Evolutionary conservation across 2,797 vertebrate genomes (phyloP), one percentile per base, ranked within the genome.

Genomic region (Sarcophilus harrisii): DNA sequence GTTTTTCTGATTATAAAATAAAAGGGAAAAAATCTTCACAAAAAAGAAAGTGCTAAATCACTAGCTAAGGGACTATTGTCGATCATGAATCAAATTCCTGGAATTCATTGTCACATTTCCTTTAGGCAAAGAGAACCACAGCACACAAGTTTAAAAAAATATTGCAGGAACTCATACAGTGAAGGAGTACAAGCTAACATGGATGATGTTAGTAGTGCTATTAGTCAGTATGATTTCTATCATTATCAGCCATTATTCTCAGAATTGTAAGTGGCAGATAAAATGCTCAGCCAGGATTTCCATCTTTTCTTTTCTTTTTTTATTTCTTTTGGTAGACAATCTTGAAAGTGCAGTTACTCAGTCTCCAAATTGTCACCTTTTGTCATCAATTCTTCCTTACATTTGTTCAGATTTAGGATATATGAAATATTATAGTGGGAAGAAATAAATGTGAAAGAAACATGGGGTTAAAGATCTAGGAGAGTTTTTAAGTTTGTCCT

Each of bases 241-340:
- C 97, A 96, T 95, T 97, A 93, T 90, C 95, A 96, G 96, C 92
- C 0, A 0, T 96, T 96, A 95, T 97, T 97, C 96, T 95, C 96
- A 97, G 57, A 90, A n/a, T 52, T 27, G 32, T 94, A 97, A 98
- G 58, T 92, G 92, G 95, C 96, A 97, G 97, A 97, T 98, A 97
- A 97, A 98, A 97, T 97, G 98, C 93, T 96, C 58, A 91, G 95
- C 93, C 91, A 93, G 98, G 97, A 98, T 98, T 98, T 98, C 96
- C 96, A 95, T 97, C 94, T 58, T 96, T 55, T 55, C 54, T 14
- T 66, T 62, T 55, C 9, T 55, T 55, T 55, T 66, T 66, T 18
- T n/a, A 21, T 81, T 59, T 60, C 29, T 62, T 97, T 95, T 96
- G 96, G 90, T 93, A 97, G 96, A 95, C 96, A 96, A 73, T 0